A percentile compares a stretch with the other conserved stretches of the same genome.
Conservation (phyloP, 2,113 vertebrate species). For the Mobula hypostoma region DNA sequence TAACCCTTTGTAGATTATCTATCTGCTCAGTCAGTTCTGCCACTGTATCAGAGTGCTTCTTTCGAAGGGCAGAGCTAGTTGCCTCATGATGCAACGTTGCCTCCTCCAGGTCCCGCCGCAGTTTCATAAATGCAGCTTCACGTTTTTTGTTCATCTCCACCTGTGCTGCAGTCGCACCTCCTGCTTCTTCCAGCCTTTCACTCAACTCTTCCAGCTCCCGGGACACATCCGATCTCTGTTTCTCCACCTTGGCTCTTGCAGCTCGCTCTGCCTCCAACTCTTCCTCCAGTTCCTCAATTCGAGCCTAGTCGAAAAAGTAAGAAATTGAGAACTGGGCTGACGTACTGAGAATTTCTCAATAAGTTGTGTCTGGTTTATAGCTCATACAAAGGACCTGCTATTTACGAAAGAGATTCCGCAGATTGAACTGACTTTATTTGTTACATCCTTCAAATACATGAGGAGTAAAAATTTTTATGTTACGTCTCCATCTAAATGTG, state of each 20-base stretch:
- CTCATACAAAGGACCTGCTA: too few species aligned
- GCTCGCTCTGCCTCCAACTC: constrained; percentile 82
- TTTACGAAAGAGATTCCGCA: too few species aligned
- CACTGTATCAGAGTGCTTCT: constrained; percentile 72
- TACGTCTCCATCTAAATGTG: too few species aligned
- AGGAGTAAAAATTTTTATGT: too few species aligned
- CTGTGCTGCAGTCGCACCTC: constrained; percentile 67
- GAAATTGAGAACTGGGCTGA: not conserved
- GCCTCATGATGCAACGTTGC: constrained; percentile 75
- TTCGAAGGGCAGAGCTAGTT: constrained; percentile 61
- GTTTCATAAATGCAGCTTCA: constrained; percentile 70
- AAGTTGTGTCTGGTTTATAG: not conserved
- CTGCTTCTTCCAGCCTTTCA: constrained; percentile 79
- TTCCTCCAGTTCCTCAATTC: constrained; percentile 81
- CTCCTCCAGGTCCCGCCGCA: constrained; percentile 82
- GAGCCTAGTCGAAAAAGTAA: constrained; percentile 56
- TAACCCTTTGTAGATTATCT: constrained; percentile 77
- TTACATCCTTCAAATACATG: too few species aligned
- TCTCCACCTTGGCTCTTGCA: constrained; percentile 74
- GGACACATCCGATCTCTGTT: constrained; percentile 74
- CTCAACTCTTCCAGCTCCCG: constrained; percentile 85
- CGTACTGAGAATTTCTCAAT: not conserved
- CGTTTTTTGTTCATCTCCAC: constrained; percentile 80
- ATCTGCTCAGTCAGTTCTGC: constrained; percentile 81
- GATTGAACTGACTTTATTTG: too few species aligned